Base-by-base conservation (phyloP, 2,797 vertebrate species). In the Anguilla pacifica region DNA sequence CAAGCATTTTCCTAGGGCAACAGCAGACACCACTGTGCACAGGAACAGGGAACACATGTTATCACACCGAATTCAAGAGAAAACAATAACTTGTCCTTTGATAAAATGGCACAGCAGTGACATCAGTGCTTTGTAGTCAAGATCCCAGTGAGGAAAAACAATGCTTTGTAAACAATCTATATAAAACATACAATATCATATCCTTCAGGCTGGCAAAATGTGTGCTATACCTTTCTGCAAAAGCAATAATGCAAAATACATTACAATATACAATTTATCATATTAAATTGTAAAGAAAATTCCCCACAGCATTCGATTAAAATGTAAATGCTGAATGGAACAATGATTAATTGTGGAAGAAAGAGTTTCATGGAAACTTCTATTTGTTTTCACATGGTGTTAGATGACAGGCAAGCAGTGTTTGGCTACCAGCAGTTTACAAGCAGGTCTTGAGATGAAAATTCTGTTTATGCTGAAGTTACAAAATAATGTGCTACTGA, bases 291-390 rank as follows among this genome's bases (percentile, higher is more conserved):
- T 15, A 31, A 72, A 39, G 72, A 31, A 74, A 17, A 39, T 67
- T 28, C 15, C 15, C 15, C 55, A 57, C 55, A 57, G 15, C 13
- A 57, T 57, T 57, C 55, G 15, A 57, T 57, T 3, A 57, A 57
- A 86, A 84, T 51, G 46, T 31, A 28, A 74, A 64, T 13, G 10
- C 43, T 6, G 39, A 22, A 86, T 51, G 39, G 10, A 86, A 72
- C 61, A 86, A 67, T 72, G 39, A 86, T 51, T 70, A 67, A 86
- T 74, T 72, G 35, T 22, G 61, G 35, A 72, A 85, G 39, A 86
- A 70, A 70, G 61, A 39, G 39, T 85, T 31, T 85, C 67, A 22
- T 70, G 64, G 31, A 10, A 43, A 17, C 10, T 57, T 57, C 55
- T 57, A 57, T 17, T 6, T 39, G 43, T 64, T 85, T 67, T n/a